These are phyloP conservation scores for Eolophus roseicapilla DNA, from an alignment of 2,113 vertebrate genomes.

Conservation along the genomic window DNA sequence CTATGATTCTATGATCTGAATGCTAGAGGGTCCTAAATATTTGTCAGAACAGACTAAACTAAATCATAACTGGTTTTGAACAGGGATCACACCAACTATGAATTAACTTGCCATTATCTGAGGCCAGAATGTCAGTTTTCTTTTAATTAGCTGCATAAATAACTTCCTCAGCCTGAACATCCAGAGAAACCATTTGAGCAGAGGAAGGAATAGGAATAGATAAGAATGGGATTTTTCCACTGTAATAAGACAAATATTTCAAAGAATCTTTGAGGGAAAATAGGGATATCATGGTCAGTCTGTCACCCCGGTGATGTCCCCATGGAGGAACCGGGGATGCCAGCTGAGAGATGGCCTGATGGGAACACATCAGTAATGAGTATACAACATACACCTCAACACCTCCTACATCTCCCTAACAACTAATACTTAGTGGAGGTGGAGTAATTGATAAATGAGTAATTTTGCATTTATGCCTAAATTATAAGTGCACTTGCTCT, in stretches of 20 bases:
- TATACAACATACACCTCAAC: neutral
- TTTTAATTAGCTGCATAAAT: neutral
- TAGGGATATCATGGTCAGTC: neutral
- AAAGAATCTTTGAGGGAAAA: neutral
- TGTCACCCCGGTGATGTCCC: fast-evolving
- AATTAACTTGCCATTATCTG: neutral
- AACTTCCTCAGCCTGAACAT: neutral
- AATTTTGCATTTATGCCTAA: neutral
- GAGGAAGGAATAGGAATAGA: neutral
- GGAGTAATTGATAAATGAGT: neutral
- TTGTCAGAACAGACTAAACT: neutral
- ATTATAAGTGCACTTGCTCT: neutral
- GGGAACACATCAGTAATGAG: neutral
- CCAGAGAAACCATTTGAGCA: neutral
- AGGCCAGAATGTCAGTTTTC: neutral
- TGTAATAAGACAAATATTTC: neutral
- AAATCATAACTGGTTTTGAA: neutral
- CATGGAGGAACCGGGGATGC: neutral
- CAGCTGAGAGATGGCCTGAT: neutral
- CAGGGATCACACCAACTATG: fast-evolving
- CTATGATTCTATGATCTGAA: neutral
- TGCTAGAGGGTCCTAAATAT: fast-evolving
- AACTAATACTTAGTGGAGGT: neutral
- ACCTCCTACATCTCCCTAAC: neutral
- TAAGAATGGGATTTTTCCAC: fast-evolving